Conservation (phyloP, 92 coral and sea anemone species). For the Heteractis magnifica region DNA sequence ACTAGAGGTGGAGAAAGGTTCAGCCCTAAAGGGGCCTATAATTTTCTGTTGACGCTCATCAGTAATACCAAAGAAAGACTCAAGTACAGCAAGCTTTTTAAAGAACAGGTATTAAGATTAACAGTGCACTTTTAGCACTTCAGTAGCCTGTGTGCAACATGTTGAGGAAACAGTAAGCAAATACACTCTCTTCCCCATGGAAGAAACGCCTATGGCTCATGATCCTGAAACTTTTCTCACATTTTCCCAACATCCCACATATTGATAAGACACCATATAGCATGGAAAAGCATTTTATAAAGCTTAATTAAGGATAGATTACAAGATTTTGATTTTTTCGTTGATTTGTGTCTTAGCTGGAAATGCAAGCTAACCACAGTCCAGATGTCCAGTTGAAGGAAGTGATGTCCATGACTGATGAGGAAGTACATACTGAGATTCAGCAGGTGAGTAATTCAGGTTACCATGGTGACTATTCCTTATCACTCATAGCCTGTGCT, state of each 20-base stretch:
- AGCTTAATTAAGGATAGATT: neutral
- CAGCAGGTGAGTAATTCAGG: conserved; percentile 52
- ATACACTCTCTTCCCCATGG: too few species aligned
- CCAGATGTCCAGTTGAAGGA: conserved; percentile 66
- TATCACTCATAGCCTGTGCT: too few species aligned
- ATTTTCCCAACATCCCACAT: too few species aligned
- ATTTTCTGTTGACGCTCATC: conserved; percentile 66
- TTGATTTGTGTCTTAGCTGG: conserved; percentile 51
- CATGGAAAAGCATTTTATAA: neutral
- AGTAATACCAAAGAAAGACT: conserved; percentile 75
- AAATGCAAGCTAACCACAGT: conserved; percentile 51
- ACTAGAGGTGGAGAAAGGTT: conserved; percentile 90
- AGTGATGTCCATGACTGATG: conserved; percentile 79
- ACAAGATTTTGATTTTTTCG: neutral
- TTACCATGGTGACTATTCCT: neutral
- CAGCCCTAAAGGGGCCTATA: conserved; percentile 91
- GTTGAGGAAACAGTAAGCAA: too few species aligned
- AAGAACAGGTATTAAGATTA: conserved; percentile 58
- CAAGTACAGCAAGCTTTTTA: conserved; percentile 77
- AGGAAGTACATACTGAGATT: conserved; percentile 68
- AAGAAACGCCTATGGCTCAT: too few species aligned
- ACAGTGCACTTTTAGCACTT: neutral
- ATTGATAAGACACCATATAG: neutral
- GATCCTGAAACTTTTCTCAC: too few species aligned
- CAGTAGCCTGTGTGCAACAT: neutral